phyloP scores from a whole-genome alignment of 2,888 invertebrate species.

The Formica aserva region DNA sequence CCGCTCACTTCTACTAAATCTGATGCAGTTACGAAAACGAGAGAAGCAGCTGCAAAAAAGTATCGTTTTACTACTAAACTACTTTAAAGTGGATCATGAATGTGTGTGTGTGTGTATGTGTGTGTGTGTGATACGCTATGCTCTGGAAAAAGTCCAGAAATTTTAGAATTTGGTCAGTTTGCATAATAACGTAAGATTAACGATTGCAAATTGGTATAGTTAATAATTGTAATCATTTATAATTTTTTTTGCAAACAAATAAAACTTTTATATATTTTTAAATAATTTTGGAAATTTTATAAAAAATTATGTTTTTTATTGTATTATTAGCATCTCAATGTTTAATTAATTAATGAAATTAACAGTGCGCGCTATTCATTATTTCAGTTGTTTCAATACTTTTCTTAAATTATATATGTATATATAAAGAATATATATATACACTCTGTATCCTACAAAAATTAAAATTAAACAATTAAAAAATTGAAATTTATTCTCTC shows the following conservation, averaged over 20 bases:
- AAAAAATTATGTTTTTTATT: not conserved
- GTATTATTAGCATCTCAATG: not conserved
- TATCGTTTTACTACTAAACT: not conserved
- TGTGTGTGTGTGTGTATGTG: not conserved
- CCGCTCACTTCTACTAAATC: not conserved
- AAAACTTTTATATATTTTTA: not conserved
- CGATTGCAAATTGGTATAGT: not conserved
- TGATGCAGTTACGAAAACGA: not conserved
- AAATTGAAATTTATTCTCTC: slow-evolving; percentile 36
- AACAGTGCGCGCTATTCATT: not conserved
- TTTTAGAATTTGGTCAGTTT: not conserved
- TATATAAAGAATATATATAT: not conserved
- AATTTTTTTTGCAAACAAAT: not conserved
- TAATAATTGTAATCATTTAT: not conserved
- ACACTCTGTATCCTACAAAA: not conserved
- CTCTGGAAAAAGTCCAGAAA: not conserved
- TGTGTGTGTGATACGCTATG: not conserved
- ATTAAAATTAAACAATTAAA: slow-evolving; percentile 25
- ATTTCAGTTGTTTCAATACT: not conserved
- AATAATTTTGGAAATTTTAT: not conserved
- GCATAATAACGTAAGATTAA: not conserved
- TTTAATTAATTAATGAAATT: not conserved
- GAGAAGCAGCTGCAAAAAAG: not conserved
- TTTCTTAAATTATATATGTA: not conserved
- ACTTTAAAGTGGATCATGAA: not conserved